Percentiles rank a stretch among this genome's conserved stretches.
Conservation (phyloP, 2,888 invertebrate genomes). For the Pammene fasciana region DNA sequence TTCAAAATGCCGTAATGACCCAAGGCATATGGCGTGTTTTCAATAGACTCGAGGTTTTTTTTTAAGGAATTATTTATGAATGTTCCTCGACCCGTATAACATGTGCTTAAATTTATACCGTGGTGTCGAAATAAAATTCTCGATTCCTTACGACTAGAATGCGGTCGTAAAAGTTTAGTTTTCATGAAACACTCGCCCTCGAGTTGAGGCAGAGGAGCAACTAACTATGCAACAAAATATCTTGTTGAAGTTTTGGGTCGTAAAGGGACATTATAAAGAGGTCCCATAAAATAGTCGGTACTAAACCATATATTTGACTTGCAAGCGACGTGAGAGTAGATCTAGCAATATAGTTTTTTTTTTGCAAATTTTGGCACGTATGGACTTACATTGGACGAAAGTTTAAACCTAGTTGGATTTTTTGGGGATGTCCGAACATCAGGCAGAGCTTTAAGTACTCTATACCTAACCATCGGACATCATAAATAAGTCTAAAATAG, state of each 20-base stretch:
- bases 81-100: constrained; percentile 49
- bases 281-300: constrained; percentile 6
- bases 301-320: background rate
- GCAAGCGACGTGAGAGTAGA: background rate
- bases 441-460: too few species aligned
- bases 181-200: constrained; percentile 27
- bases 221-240: constrained; percentile 30
- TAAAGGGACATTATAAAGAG: constrained; percentile 25
- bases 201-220: constrained; percentile 18
- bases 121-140: constrained; percentile 21
- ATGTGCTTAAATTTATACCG: constrained; percentile 43
- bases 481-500: too few species aligned
- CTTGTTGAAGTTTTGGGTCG: constrained; percentile 27
- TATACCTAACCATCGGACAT: too few species aligned
- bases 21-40: constrained; percentile 66
- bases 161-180: constrained; percentile 25
- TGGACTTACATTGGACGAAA: too few species aligned
- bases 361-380: background rate
- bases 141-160: constrained; percentile 17
- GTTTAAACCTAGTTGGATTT: too few species aligned
- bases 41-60: constrained; percentile 55
- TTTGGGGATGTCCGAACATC: too few species aligned
- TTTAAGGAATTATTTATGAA: constrained; percentile 35
- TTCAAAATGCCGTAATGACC: constrained; percentile 64
- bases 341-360: background rate